Evolutionary conservation across 2,888 invertebrate genomes (phyloP).

Genomic region (Julus scandinavius): DNA sequence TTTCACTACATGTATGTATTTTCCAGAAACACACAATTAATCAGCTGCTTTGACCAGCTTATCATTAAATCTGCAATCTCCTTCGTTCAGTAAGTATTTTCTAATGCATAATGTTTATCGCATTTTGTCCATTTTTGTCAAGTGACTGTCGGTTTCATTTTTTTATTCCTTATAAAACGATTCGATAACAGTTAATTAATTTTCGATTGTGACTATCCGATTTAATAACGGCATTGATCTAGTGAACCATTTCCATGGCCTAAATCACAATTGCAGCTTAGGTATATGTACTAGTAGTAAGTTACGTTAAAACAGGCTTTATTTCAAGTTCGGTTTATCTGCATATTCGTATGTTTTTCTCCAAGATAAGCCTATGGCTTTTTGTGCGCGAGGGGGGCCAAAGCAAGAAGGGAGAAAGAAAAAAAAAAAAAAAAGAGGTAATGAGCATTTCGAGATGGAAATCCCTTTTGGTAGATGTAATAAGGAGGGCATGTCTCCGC

Average conservation of each 20-base stretch:
- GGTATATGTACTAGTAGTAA: background rate
- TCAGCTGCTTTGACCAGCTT: too few relatives aligned
- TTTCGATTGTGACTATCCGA: constrained; percentile 19
- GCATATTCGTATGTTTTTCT: background rate
- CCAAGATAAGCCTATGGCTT: background rate
- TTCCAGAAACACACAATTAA: too few relatives aligned
- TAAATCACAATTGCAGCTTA: background rate
- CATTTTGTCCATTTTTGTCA: background rate
- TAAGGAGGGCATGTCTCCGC: constrained; percentile 15
- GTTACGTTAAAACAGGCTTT: constrained; percentile 6
- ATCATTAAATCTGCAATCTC: too few relatives aligned
- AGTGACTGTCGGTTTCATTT: background rate
- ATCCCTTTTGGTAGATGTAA: constrained; percentile 32
- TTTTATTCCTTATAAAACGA: background rate
- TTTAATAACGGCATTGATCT: constrained; percentile 53
- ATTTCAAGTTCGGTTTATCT: constrained; percentile 43
- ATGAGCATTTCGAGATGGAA: constrained; percentile 21
- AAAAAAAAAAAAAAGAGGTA: background rate
- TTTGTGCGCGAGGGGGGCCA: background rate
- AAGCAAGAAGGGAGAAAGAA: background rate
- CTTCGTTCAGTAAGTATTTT: background rate
- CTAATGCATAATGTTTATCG: background rate
- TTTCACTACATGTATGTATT: too few relatives aligned
- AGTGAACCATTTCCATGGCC: constrained; percentile 51
- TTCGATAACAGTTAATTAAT: constrained; percentile 36